A percentile compares a stretch with the other conserved stretches of the same genome.
phyloP scores from a whole-genome alignment of 2,888 invertebrate species.

The Chromoteleia sp. region DNA sequence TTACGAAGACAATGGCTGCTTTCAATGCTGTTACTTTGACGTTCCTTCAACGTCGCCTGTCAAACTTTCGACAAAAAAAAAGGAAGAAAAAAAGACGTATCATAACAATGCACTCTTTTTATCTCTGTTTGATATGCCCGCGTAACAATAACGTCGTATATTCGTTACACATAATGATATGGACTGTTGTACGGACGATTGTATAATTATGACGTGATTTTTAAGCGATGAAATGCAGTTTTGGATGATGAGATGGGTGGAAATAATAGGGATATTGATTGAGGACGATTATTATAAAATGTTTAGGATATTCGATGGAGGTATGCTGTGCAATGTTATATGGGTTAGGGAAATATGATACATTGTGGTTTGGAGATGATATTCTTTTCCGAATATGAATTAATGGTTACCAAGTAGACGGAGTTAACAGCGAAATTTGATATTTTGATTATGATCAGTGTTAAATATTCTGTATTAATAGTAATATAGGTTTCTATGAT shows the following conservation, averaged over 20 bases:
- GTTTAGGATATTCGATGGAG: constrained; percentile 1
- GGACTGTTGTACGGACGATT: constrained; percentile 47
- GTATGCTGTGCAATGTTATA: not conserved
- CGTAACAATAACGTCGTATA: constrained; percentile 47
- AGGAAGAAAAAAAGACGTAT: constrained; percentile 45
- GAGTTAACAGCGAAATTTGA: not conserved
- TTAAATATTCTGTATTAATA: too few species aligned
- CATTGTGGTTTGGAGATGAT: not conserved
- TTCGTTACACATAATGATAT: constrained; percentile 56
- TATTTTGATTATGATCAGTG: too few species aligned
- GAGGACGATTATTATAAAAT: constrained; percentile 32
- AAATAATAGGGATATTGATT: constrained; percentile 28
- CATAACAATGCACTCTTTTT: constrained; percentile 65
- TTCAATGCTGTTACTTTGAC: constrained; percentile 66
- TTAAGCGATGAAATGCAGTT: constrained; percentile 30
- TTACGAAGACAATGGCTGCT: constrained; percentile 72
- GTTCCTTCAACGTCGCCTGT: constrained; percentile 69
- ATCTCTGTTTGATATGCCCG: constrained; percentile 55
- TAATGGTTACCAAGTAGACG: not conserved
- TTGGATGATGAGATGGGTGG: constrained; percentile 8
- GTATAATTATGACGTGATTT: constrained; percentile 56
- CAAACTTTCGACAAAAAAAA: constrained; percentile 65
- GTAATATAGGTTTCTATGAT: too few species aligned
- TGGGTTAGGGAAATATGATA: constrained; percentile 18
- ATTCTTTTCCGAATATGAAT: not conserved